Evolutionary conservation across 92 coral and sea anemone species (phyloP).

Genomic region (Phenganax subtilis): DNA sequence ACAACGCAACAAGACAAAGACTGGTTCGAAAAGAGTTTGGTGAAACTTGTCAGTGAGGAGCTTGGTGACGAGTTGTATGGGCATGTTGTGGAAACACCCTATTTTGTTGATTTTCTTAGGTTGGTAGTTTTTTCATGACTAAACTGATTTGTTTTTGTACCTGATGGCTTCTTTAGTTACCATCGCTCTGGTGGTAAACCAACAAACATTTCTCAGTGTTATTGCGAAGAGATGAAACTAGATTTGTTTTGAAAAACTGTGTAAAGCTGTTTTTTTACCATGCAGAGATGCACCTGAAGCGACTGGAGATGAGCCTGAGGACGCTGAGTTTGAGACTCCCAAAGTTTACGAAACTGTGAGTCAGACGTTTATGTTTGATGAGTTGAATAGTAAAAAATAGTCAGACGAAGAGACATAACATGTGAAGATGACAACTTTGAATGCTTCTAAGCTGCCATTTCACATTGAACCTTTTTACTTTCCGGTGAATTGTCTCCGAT

Average conservation of each 20-base stretch:
- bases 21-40: conserved; percentile 97
- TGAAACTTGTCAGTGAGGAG: conserved; percentile 77
- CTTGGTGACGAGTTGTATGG: conserved; percentile 76
- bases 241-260: neutral
- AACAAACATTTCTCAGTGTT: neutral
- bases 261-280: neutral
- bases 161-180: no score
- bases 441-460: no score
- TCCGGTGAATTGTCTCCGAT: no score
- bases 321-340: conserved; percentile 96
- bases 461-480: no score
- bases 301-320: conserved; percentile 96
- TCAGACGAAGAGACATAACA: no score
- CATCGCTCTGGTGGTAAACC: no score
- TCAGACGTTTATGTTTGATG: neutral
- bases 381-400: neutral
- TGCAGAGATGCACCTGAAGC: conserved; percentile 96
- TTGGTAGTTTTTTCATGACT: conserved; percentile 12
- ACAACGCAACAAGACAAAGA: conserved; percentile 82
- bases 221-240: neutral
- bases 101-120: conserved; percentile 91
- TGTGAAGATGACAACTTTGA: no score
- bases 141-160: no score
- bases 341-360: conserved; percentile 89
- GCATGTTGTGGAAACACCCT: conserved; percentile 61